Evolutionary conservation across 2,797 vertebrate species (phyloP).

Genomic region (Cygnus olor): DNA sequence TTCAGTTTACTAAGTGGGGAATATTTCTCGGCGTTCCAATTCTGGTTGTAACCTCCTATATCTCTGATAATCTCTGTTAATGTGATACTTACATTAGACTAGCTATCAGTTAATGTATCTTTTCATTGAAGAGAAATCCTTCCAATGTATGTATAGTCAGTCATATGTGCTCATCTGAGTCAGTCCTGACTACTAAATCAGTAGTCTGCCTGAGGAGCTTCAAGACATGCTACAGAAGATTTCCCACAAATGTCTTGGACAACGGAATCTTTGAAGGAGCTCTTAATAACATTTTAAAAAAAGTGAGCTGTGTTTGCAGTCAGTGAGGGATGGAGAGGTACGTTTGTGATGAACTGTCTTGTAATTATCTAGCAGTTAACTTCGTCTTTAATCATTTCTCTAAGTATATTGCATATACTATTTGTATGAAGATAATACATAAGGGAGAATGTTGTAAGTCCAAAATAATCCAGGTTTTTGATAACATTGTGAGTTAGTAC

Average conservation of each 20-base stretch:
- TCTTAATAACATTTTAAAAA: background rate
- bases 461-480: background rate
- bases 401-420: no score
- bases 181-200: no score
- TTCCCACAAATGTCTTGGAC: background rate
- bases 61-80: background rate
- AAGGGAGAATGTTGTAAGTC: background rate
- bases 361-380: background rate
- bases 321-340: background rate
- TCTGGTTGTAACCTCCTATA: background rate
- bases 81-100: background rate
- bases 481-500: background rate
- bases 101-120: background rate
- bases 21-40: background rate
- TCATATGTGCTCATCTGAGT: background rate
- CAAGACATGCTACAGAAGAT: background rate
- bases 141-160: background rate
- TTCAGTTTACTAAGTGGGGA: background rate
- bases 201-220: background rate
- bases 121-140: background rate
- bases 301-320: background rate
- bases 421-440: background rate
- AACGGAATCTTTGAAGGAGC: background rate
- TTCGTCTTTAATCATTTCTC: background rate
- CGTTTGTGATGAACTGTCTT: background rate